Conservation (phyloP, 1,140 invertebrate species). For the Pseudomyrmex pallidus region DNA sequence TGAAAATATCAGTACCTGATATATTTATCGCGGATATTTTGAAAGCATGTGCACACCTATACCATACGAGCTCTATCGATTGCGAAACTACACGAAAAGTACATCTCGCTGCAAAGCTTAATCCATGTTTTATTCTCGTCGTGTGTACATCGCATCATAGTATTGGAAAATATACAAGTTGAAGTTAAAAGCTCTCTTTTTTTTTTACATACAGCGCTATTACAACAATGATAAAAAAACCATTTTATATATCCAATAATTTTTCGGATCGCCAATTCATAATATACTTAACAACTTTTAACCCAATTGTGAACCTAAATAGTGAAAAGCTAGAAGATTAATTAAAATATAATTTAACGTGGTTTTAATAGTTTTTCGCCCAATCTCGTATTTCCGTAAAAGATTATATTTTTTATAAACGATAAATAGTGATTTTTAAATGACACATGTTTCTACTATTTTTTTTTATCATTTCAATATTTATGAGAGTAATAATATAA, state of each 20-base stretch:
- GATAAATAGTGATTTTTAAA: background rate
- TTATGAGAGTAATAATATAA: slow-evolving; percentile 3
- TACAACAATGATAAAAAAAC: slow-evolving; percentile 2
- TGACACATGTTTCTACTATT: slow-evolving; percentile 7
- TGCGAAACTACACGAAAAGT: slow-evolving; percentile 53
- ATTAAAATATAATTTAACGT: slow-evolving; percentile 31
- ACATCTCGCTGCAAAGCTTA: slow-evolving; percentile 53
- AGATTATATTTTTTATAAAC: slow-evolving; percentile 30
- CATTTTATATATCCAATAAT: slow-evolving; percentile 8
- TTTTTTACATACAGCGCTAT: background rate
- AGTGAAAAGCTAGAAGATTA: background rate
- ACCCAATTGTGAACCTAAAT: background rate
- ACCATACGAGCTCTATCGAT: slow-evolving; percentile 22
- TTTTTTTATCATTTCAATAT: slow-evolving; percentile 18
- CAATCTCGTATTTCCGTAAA: background rate
- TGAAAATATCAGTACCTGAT: slow-evolving; percentile 41
- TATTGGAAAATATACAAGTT: slow-evolving; percentile 27
- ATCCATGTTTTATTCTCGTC: slow-evolving; percentile 43
- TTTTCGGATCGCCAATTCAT: background rate
- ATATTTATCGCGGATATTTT: slow-evolving; percentile 50
- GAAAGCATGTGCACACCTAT: slow-evolving; percentile 10
- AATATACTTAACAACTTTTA: background rate
- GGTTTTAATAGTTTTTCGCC: too few relatives aligned
- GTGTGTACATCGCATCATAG: slow-evolving; percentile 12
- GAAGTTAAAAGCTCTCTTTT: slow-evolving; percentile 18